Percentiles rank a stretch among this genome's conserved stretches.
Evolutionary conservation across 1,140 invertebrate genomes (phyloP).

Genomic region (Littorina saxatilis): DNA sequence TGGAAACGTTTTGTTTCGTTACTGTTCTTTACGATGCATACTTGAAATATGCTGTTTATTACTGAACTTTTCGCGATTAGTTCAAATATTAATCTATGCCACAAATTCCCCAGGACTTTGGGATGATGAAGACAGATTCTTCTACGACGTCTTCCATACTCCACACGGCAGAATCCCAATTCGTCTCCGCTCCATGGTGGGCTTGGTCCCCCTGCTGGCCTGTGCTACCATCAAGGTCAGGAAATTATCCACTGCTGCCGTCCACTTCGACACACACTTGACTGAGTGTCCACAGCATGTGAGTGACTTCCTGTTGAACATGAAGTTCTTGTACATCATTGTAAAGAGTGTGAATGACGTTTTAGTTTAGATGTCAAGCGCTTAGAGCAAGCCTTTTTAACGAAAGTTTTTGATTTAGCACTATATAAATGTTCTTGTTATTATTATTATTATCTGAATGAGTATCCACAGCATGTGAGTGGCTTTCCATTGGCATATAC

Average conservation of each 20-base stretch:
- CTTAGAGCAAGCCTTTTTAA: no score
- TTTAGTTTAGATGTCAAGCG: no score
- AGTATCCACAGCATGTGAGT: constrained; percentile 32
- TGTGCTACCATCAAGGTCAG: constrained; percentile 33
- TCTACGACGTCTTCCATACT: constrained; percentile 70
- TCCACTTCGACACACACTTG: not conserved
- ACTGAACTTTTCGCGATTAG: no score
- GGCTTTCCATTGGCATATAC: no score
- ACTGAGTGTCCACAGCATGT: constrained; percentile 24
- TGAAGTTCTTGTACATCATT: no score
- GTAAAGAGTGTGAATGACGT: no score
- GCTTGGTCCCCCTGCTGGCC: constrained; percentile 68
- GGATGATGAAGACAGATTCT: constrained; percentile 72
- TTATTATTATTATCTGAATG: not conserved
- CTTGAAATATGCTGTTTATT: no score
- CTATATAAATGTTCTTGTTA: no score
- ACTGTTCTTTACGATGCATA: no score
- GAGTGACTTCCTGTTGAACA: not conserved
- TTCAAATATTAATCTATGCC: no score
- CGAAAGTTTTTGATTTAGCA: no score
- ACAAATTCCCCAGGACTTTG: constrained; percentile 72
- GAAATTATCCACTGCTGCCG: not conserved
- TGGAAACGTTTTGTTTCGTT: no score
- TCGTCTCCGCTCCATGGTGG: constrained; percentile 71
- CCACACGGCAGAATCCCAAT: constrained; percentile 52